Conservation (phyloP, 2,888 invertebrate genomes). For the Parascotia fuliginaria region DNA sequence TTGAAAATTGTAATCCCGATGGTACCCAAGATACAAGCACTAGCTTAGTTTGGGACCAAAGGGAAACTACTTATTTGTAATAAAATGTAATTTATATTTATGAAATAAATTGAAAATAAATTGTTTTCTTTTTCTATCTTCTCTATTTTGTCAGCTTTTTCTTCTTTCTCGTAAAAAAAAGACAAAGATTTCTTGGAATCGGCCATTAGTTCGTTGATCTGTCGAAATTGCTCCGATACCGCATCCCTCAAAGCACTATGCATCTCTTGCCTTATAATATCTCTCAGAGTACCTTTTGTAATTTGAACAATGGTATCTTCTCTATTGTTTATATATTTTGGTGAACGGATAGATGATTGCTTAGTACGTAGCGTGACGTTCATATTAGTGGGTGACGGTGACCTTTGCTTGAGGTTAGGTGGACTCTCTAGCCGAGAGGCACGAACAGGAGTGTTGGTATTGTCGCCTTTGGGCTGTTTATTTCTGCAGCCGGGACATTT, state of each 20-base stretch:
- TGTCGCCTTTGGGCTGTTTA: slow-evolving; percentile 1
- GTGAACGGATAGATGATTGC: background rate
- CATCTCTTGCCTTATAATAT: slow-evolving; percentile 9
- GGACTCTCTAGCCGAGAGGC: background rate
- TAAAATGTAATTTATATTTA: no score
- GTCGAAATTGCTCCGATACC: background rate
- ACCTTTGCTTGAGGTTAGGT: background rate
- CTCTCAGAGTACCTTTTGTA: slow-evolving; percentile 1
- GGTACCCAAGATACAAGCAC: no score
- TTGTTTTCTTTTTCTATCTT: slow-evolving; percentile 3
- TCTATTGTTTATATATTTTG: background rate
- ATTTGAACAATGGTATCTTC: background rate
- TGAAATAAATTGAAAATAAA: no score
- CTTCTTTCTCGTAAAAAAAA: slow-evolving; percentile 7
- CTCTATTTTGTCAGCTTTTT: slow-evolving; percentile 2
- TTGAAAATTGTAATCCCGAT: no score
- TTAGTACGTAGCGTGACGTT: background rate
- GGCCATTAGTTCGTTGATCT: background rate
- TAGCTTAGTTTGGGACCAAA: no score
- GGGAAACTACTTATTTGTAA: no score
- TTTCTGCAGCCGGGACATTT: slow-evolving; percentile 3
- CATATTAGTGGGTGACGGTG: background rate
- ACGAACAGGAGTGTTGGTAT: background rate
- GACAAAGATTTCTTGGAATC: slow-evolving; percentile 1
- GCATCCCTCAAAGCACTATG: background rate